Evolutionary conservation across 2,797 vertebrate species (phyloP).

Genomic region (Glossophaga mutica): DNA sequence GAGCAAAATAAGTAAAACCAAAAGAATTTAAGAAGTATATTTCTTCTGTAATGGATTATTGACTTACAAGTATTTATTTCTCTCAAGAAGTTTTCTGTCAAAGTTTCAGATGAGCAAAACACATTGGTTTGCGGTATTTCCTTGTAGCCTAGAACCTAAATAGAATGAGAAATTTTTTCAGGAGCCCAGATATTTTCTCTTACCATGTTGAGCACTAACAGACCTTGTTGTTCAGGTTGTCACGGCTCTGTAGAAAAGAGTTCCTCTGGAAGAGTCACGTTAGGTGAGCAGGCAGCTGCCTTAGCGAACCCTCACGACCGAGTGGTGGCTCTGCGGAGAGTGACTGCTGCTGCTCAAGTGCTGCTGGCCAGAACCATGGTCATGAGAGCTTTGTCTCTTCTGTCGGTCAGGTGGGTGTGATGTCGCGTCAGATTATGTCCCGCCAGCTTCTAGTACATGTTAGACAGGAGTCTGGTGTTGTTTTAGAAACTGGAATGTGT

Average conservation of each 20-base stretch:
- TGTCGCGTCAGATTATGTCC: background rate
- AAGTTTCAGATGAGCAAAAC: constrained; percentile 19
- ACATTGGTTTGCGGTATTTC: background rate
- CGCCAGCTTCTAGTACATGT: background rate
- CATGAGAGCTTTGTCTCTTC: constrained; percentile 95
- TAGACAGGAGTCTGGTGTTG: background rate
- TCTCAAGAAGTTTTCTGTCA: constrained; percentile 4
- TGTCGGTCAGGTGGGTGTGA: constrained; percentile 90
- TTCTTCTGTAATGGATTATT: background rate
- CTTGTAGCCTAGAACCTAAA: background rate
- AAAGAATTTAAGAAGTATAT: background rate
- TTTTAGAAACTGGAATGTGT: background rate
- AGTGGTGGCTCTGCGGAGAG: constrained; percentile 93
- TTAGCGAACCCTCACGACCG: constrained; percentile 94
- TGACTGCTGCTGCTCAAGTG: constrained; percentile 96
- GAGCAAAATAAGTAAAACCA: constrained; percentile 14
- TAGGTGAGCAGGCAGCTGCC: constrained; percentile 95
- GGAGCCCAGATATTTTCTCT: background rate
- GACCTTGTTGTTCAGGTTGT: constrained; percentile 85
- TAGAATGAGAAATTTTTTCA: background rate
- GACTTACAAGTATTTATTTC: constrained; percentile 2
- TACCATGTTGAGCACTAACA: constrained; percentile 36
- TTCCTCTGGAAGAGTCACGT: constrained; percentile 92
- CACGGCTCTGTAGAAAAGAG: constrained; percentile 96
- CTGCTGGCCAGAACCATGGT: constrained; percentile 99